Conservation (phyloP, 2,113 vertebrate species). For the Dunckerocampus dactyliophorus region DNA sequence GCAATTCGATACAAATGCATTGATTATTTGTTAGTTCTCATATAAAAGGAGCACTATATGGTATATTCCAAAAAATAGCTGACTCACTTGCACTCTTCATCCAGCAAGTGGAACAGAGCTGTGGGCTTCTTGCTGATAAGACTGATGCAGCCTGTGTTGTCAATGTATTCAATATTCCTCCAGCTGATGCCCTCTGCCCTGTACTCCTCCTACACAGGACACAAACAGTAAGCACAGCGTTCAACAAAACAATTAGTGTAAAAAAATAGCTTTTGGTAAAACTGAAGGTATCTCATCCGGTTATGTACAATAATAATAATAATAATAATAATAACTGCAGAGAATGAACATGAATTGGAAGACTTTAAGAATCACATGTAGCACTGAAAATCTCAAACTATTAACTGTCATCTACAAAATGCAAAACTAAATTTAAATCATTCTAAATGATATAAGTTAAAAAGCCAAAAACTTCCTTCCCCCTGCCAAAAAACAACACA, state of each 20-base stretch:
- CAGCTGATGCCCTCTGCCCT: slow-evolving; percentile 92
- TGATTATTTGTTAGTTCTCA: not conserved
- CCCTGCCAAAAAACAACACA: no score
- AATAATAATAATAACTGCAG: not conserved
- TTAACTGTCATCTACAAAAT: no score
- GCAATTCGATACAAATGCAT: not conserved
- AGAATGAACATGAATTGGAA: no score
- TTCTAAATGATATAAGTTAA: no score
- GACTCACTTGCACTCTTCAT: slow-evolving; percentile 98
- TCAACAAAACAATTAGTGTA: not conserved
- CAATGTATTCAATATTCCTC: slow-evolving; percentile 96
- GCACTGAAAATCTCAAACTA: no score
- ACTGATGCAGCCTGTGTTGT: slow-evolving; percentile 93
- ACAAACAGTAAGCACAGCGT: slow-evolving; percentile 3
- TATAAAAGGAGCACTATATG: not conserved
- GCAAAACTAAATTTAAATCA: no score
- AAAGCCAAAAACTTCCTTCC: no score
- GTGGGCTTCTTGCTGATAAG: slow-evolving; percentile 99
- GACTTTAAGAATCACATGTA: no score
- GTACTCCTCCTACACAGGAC: slow-evolving; percentile 85
- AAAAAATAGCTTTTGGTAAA: not conserved
- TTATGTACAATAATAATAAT: not conserved
- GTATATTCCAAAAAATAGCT: slow-evolving; percentile 2
- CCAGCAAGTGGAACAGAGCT: slow-evolving; percentile 92
- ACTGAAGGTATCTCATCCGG: not conserved